Base-by-base conservation (phyloP, 2,888 invertebrate genomes). In the Drosophila sordidapex region DNA sequence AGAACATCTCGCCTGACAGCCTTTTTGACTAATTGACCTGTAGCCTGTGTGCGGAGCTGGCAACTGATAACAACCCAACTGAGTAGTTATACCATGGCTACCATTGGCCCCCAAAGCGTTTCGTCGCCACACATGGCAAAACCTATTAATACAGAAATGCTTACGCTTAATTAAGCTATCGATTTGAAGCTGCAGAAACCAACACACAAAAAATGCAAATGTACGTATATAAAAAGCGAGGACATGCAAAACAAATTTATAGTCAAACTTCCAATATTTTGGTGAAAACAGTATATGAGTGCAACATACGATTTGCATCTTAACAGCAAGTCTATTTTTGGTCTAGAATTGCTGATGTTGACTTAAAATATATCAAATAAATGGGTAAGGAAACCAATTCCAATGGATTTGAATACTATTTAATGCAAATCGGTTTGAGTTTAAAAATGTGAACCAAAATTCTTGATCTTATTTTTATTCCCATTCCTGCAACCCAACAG, bases 131-230 rank as follows among this genome's bases (percentile, higher is more conserved):
- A 86, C 86, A 79, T 88, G 80, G 88, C 86, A 77, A 63, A 63
- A 79, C 84, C 90, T 90, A 87, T 87, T 89, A 87, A 87, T 87
- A 87, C 74, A 76, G 75, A 89, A 69, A 81, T 74, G 78, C 80
- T 80, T 63, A 87, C 87, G 87, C 89, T 87, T 90, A 90, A 87
- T 87, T 87, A 87, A 87, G 74, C 87, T 89, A 87, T 87, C 90
- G 87, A 87, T 87, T 87, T 72, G 73, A 82, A 58, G 63, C 57
- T 57, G 61, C 35, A 66, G 64, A 85, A 74, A 43, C 68, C 57
- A 75, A 60, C 61, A 54, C 48, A 21, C 49, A 46, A 13, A 52
- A 46, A 58, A 53, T 66, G 31, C 65, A 73, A 61, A 67, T 29
- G 29, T n/a, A n/a, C n/a, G n/a, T 48, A 57, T 62, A 56, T 29